Base-by-base conservation (phyloP, 2,888 invertebrate species). In the Philopedon plagiatum region DNA sequence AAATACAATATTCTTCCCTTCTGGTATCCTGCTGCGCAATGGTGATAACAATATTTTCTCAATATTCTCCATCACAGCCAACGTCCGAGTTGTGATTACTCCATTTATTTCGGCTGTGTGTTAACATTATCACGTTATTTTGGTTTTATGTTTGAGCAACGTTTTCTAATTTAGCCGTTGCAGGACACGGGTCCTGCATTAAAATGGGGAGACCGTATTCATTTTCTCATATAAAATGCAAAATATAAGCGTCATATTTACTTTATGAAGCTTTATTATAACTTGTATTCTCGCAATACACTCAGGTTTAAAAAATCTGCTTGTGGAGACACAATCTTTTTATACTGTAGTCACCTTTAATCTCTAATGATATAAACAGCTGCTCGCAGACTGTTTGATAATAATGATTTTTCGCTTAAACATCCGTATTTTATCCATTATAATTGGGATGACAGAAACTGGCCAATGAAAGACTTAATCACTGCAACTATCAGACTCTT, bases 111-210 rank as follows among this genome's bases (percentile, higher is more conserved):
- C 18, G 62, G 32, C 34, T 15, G n/a, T 46, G 19, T 62, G 19
- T 62, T 49, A 62, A 62, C 62, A 62, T 49, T 62, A 46, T 62
- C 44, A 34, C 62, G 29, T 18, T 62, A 62, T 62, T 62, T 44
- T 49, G n/a, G 46, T 29, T 26, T 29, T 26, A 44, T 34, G 49
- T 56, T 19, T 51, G 39, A 21, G 46, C 29, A 32, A 41, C 44
- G 29, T 64, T 39, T 64, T 54, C 54, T 64, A 51, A 56, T 64
- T 49, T 64, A 51, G 51, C n/a, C 39, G 23, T 32, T 62, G 26
- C 29, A 18, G 44, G 39, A 64, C 39, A 54, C 54, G 34, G 34
- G 54, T 23, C 51, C 51, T 34, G 54, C 64, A 64, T 64, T 64
- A 64, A 64, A 64, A 34, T 64, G 54, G 64, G 26, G 23, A 58